These are phyloP conservation scores for Bostrychus sinensis DNA, from an alignment of 2,113 vertebrate genomes.

Conservation along the genomic window DNA sequence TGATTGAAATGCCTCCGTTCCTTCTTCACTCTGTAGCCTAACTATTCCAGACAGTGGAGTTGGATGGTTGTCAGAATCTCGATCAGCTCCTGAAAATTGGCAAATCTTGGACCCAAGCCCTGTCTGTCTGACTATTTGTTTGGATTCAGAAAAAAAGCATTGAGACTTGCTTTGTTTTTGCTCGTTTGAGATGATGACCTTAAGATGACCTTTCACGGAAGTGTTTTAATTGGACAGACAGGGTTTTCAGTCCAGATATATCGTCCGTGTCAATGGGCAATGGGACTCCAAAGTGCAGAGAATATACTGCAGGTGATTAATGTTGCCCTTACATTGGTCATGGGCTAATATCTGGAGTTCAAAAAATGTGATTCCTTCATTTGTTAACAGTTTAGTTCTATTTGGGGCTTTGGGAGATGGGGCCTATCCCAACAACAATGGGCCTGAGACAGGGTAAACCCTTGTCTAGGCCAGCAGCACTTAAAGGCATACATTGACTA, in stretches of 20 bases:
- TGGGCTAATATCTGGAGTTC: no score
- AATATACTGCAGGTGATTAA: constrained; percentile 57
- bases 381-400: no score
- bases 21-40: constrained; percentile 50
- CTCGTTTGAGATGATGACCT: constrained; percentile 55
- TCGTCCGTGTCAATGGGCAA: constrained; percentile 36
- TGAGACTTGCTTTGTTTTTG: constrained; percentile 27
- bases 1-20: constrained; percentile 62
- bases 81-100: constrained; percentile 55
- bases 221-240: constrained; percentile 23
- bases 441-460: no score
- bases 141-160: constrained; percentile 47
- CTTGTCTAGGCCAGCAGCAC: no score
- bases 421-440: no score
- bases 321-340: no score
- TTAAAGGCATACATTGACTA: no score
- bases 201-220: constrained; percentile 44
- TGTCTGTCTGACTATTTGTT: constrained; percentile 58
- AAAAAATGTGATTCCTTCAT: no score
- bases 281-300: no score
- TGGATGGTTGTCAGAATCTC: constrained; percentile 57
- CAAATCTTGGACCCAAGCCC: constrained; percentile 48
- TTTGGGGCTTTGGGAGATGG: no score
- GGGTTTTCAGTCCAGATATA: constrained; percentile 21
- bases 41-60: constrained; percentile 55